phyloP scores from a whole-genome alignment of 2,888 invertebrate species.

The Amiota communis region DNA sequence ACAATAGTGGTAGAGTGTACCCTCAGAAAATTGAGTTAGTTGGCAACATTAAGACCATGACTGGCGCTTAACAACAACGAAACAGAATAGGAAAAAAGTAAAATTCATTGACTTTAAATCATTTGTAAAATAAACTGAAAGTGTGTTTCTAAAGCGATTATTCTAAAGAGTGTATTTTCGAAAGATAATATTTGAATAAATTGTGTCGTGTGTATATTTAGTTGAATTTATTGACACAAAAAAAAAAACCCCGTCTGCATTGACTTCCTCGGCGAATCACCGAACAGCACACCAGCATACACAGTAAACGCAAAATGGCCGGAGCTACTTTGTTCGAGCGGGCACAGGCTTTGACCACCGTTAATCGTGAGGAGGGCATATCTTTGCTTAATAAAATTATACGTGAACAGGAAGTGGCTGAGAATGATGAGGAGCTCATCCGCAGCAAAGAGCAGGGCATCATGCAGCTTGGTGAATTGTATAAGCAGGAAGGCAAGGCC shows the following conservation, averaged over 20 bases:
- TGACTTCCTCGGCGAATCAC: background rate
- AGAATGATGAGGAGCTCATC: conserved; percentile 92
- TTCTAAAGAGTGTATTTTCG: background rate
- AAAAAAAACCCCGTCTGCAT: background rate
- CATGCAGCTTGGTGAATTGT: conserved; percentile 90
- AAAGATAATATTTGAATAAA: background rate
- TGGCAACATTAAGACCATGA: conserved; percentile 67
- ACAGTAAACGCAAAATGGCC: conserved; percentile 78
- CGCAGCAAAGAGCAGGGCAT: conserved; percentile 95
- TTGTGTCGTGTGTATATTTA: background rate
- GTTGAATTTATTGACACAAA: background rate
- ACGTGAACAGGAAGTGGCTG: conserved; percentile 83
- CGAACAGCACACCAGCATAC: conserved; percentile 27
- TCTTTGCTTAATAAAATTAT: conserved; percentile 84
- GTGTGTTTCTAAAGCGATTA: background rate
- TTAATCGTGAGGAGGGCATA: conserved; percentile 84
- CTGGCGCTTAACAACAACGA: conserved; percentile 69
- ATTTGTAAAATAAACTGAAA: background rate
- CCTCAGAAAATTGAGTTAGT: no score
- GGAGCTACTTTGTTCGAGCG: conserved; percentile 93
- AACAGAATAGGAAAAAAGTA: conserved; percentile 49
- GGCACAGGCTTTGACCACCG: conserved; percentile 83
- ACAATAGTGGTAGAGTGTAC: no score
- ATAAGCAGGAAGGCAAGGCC: conserved; percentile 94
- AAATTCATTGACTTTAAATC: conserved; percentile 34